Evolutionary conservation across 2,888 invertebrate genomes (phyloP), one percentile per base, ranked within the genome.

Genomic region (Oscheius sp.): DNA sequence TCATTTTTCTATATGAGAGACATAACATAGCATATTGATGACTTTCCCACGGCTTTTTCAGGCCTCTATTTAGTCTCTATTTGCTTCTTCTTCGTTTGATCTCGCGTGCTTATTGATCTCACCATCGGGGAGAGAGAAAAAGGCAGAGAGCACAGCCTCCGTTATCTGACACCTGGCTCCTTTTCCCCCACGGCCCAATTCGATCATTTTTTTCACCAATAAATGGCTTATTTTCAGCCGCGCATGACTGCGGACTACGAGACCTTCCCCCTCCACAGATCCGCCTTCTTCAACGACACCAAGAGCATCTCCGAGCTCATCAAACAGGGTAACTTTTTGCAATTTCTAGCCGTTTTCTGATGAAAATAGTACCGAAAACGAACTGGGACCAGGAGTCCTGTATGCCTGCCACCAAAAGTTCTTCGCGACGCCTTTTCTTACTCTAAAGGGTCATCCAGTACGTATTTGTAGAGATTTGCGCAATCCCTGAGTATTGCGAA

Each of bases 241-340:
- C 35, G 35, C 10, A 55, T 55, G 70, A 70, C 57, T 13, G 70
- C n/a, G 11, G 70, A 59, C 29, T 70, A 42, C 35, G 70, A 70
- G 13, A 35, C 48, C n/a, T 87, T 75, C 58, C 87, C 86, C 1
- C 81, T 87, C 9, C 87, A 87, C 63, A 79, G 80, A 62, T 88
- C 87, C 9, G 88, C 86, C 2, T 88, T 88, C 71, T 79, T 83
- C 78, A 88, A 88, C 65, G 85, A 88, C 76, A 80, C 82, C 2
- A 79, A 78, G 48, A 75, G 79, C n/a, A 80, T 85, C 5, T 58
- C 77, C 9, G 76, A 76, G 42, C 74, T 87, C 11, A 73, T 87
- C 13, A 75, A 79, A 48, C 76, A 48, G 33, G 59, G 48, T 58
- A 58, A 29, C 13, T 71, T 33, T 50, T 59, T 70, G 55, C 21